Conservation (phyloP, 1,140 invertebrate genomes). For the Heliconius melpomene region DNA sequence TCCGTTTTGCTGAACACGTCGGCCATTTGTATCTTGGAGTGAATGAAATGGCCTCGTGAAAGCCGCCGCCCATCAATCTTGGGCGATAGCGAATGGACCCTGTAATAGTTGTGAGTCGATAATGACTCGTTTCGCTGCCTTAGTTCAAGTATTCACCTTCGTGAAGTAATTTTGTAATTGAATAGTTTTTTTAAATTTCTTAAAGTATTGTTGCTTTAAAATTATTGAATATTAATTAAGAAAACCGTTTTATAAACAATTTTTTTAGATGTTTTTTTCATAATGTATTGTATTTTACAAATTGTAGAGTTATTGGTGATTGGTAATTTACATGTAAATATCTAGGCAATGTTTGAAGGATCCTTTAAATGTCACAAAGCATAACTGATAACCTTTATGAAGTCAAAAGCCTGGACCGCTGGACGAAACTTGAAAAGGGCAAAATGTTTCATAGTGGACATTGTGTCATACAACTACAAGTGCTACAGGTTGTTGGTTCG, state of each 20-base stretch:
- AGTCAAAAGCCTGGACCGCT: not conserved
- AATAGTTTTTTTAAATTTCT: not conserved
- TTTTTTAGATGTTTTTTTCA: too few species aligned
- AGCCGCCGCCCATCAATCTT: conserved; percentile 50
- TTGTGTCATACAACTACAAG: not conserved
- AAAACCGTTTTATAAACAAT: too few species aligned
- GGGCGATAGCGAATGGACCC: conserved; percentile 38
- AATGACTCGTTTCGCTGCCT: conserved; percentile 36
- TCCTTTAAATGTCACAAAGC: not conserved
- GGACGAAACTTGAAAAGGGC: not conserved
- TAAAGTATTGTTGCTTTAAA: not conserved
- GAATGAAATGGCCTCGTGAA: conserved; percentile 49
- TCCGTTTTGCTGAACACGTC: conserved; percentile 49
- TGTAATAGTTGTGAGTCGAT: conserved; percentile 46
- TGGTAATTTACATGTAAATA: not conserved
- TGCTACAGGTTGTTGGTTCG: too few species aligned
- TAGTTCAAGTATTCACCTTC: not conserved
- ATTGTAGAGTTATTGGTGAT: too few species aligned
- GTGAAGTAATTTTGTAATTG: not conserved
- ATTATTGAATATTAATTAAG: not conserved
- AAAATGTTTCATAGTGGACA: not conserved
- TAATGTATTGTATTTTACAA: too few species aligned
- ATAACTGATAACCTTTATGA: not conserved
- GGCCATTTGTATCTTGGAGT: conserved; percentile 52
- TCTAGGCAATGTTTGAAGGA: not conserved